Evolutionary conservation across 2,113 vertebrate genomes (phyloP), one percentile per base, ranked within the genome.

Genomic region (Neotoma lepida): DNA sequence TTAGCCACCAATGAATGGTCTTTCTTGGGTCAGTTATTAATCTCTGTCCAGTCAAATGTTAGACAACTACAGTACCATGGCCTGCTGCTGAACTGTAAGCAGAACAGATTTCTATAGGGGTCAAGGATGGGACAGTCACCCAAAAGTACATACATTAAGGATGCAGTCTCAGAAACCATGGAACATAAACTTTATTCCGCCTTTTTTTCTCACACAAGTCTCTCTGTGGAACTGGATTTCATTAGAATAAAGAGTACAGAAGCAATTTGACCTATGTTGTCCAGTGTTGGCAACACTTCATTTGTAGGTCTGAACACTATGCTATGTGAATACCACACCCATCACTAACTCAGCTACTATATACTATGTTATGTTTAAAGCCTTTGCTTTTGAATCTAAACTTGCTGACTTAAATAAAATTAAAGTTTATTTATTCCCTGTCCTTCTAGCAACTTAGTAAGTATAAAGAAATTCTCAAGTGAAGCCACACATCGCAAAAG

Each of bases 371-470:
- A 71, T 76, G 22, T 68, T 88, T 93, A 81, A 88, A 90, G 54
- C 46, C 46, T 63, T 92, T 77, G 49, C 63, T 68, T 77, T 64
- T 88, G 71, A 89, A 81, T 71, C 64, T 82, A 77, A 93, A 76
- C 77, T 71, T 91, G 85, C 58, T 73, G 41, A 54, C 90, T 87
- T 74, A 66, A 84, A 61, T 74, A 56, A 92, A 88, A 93, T 80
- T 71, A 89, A 94, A 92, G 4, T 78, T 33, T 86, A 6, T 80
- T 73, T 95, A 17, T 89, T 91, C 93, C 22, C 56, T 76, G 1
- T 82, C 70, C 63, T 92, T 86, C 89, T 88, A 86, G 26, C 44
- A 91, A 86, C 54, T 63, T 84, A 85, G 20, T 93, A 22, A 86
- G 33, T 78, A 22, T 92, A 81, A 58, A 80, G 63, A 77, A 88